Percentiles rank a stretch among this genome's conserved stretches.
These are phyloP conservation scores for Athalia circularis DNA, from an alignment of 2,888 invertebrate genomes.

Conservation along the genomic window DNA sequence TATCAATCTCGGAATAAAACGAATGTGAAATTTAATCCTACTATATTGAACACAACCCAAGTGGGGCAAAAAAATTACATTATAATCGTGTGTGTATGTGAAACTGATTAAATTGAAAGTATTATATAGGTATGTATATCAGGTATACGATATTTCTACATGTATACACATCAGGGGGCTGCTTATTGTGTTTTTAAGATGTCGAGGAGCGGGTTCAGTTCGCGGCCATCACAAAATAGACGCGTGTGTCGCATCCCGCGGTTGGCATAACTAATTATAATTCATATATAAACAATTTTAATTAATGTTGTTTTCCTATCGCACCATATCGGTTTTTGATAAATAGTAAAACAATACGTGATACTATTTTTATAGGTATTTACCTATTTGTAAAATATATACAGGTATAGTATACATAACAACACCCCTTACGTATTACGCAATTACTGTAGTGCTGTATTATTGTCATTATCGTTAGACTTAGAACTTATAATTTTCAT, in stretches of 20 bases:
- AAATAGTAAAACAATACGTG: neutral
- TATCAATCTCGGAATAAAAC: too few relatives aligned
- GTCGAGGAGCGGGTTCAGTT: conserved; percentile 37
- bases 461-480: too few relatives aligned
- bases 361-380: too few relatives aligned
- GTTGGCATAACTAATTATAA: neutral
- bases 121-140: conserved; percentile 12
- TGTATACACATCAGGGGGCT: conserved; percentile 17
- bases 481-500: too few relatives aligned
- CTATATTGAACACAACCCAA: too few relatives aligned
- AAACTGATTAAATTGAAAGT: neutral
- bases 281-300: conserved; percentile 24
- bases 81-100: neutral
- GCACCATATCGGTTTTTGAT: conserved; percentile 4
- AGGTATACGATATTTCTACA: neutral
- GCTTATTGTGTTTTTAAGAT: conserved; percentile 14
- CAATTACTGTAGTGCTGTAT: too few relatives aligned
- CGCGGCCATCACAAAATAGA: conserved; percentile 35
- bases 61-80: too few relatives aligned
- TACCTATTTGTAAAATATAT: too few relatives aligned
- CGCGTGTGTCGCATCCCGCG: neutral
- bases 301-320: conserved; percentile 28
- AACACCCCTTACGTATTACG: too few relatives aligned
- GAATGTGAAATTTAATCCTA: too few relatives aligned
- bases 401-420: too few relatives aligned